Evolutionary conservation across 2,888 invertebrate species (phyloP).

Genomic region (Uropetala carovei): DNA sequence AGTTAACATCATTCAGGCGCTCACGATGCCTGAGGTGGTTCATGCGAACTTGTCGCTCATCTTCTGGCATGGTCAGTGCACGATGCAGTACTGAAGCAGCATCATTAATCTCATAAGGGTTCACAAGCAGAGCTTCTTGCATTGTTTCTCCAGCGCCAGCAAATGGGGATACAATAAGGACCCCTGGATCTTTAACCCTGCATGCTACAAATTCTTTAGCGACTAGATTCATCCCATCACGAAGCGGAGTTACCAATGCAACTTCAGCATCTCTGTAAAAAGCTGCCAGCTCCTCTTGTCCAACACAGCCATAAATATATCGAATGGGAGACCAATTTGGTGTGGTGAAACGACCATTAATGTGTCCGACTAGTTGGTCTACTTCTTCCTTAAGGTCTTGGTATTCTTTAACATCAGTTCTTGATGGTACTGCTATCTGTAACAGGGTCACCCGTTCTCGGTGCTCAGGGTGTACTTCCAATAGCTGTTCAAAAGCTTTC

Average conservation of each 20-base stretch:
- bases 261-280: conserved; percentile 75
- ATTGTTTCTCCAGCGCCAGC: conserved; percentile 75
- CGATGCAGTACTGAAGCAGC: conserved; percentile 74
- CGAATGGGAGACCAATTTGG: conserved; percentile 75
- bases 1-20: conserved; percentile 73
- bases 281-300: conserved; percentile 74
- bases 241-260: conserved; percentile 74
- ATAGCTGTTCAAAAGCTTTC: conserved; percentile 73
- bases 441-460: conserved; percentile 73
- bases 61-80: conserved; percentile 74
- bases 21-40: conserved; percentile 74
- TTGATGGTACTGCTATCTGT: conserved; percentile 74
- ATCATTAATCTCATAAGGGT: conserved; percentile 74
- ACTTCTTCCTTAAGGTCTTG: conserved; percentile 75
- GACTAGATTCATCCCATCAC: conserved; percentile 76
- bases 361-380: conserved; percentile 74
- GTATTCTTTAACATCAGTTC: conserved; percentile 75
- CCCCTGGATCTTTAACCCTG: conserved; percentile 74
- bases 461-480: conserved; percentile 74
- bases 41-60: conserved; percentile 74
- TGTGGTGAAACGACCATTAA: conserved; percentile 75
- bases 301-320: conserved; percentile 75
- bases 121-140: conserved; percentile 75
- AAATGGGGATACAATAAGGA: conserved; percentile 75
- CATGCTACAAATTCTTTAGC: conserved; percentile 76